Evolutionary conservation across 2,888 invertebrate species (phyloP), one percentile per base, ranked within the genome.

Genomic region (Melanostoma mellinum): DNA sequence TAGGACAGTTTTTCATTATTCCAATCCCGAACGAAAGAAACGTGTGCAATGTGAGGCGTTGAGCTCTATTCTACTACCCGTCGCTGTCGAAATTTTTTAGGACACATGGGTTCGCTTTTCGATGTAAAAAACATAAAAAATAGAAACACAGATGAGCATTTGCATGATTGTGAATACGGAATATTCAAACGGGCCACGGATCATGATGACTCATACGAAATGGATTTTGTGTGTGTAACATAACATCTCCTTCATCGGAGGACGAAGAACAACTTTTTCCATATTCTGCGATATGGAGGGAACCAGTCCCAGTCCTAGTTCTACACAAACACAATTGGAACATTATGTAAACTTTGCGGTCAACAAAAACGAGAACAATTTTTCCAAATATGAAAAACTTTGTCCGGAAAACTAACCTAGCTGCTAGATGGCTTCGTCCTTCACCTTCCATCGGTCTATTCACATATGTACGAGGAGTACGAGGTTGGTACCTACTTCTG

Each of bases 141-240:
- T 38, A 36, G 32, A 33, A 20, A 20, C 20, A 20, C 20, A 20
- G 20, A 20, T 0, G 20, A 20, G 20, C 20, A 53, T 50, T 50
- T 10, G 63, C 53, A 38, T 32, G 36, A 38, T 38, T 38, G 50
- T 32, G 20, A 20, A 20, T 20, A 20, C 20, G 20, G 20, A 20
- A 20, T 20, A 20, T 38, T 20, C 38, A 8, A 36, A 1, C 10
- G 35, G 48, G 32, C 55, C 65, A 71, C 63, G 71, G 69, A 56
- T 77, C 77, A 56, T 56, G 77, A 71, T 77, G 77, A 77, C 42
- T 71, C 71, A 65, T 58, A 63, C n/a, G 44, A 52, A 65, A 63
- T 75, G 46, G 32, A 42, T 71, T 56, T 52, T 52, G 46, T 53
- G 10, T 58, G 55, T 63, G n/a, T 55, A 46, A 20, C 20, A 20